Evolutionary conservation across 2,113 vertebrate species (phyloP), one percentile per base, ranked within the genome.

Genomic region (Callithrix jacchus): DNA sequence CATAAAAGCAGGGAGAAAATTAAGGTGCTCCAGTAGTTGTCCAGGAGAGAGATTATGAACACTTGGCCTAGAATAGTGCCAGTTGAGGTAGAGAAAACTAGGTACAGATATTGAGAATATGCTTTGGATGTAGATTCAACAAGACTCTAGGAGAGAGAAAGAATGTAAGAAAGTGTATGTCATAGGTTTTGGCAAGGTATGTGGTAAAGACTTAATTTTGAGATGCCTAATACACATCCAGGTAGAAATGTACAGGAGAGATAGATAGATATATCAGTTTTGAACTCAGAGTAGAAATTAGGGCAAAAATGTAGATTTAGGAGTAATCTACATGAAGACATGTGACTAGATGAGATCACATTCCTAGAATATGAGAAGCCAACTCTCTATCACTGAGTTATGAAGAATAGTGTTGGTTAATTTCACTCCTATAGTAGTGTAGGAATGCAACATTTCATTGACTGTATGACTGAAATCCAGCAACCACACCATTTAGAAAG

Each of bases 151-250:
- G 21, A 42, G 9, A 89, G 18, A 89, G 37, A 14, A 49, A 56
- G 56, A 83, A 77, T 58, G 27, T 8, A 74, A 4, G n/a, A 86
- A 79, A 81, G 8, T 37, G 12, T 77, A 61, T 45, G 4, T 16
- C n/a, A 45, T 37, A 85, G 20, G 52, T 84, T 91, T 87, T n/a
- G 64, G 30, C 6, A 64, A 81, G 11, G 0, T 64, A 71, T 87
- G 14, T 81, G 32, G 23, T 49, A 7, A 91, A 87, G n/a, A 3
- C 88, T 88, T 87, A 77, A 93, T 96, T 92, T 96, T 85, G 5
- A 94, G 70, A 92, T 90, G 37, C 21, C 4, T 87, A 54, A 5
- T 74, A 84, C 21, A 82, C 21, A 35, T 80, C 49, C 16, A 87
- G 25, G 27, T 80, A 6, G 2, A 94, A 56, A 66, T 77, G 4